Conservation (phyloP, 2,797 vertebrate genomes). For the Heterohyrax brucei region DNA sequence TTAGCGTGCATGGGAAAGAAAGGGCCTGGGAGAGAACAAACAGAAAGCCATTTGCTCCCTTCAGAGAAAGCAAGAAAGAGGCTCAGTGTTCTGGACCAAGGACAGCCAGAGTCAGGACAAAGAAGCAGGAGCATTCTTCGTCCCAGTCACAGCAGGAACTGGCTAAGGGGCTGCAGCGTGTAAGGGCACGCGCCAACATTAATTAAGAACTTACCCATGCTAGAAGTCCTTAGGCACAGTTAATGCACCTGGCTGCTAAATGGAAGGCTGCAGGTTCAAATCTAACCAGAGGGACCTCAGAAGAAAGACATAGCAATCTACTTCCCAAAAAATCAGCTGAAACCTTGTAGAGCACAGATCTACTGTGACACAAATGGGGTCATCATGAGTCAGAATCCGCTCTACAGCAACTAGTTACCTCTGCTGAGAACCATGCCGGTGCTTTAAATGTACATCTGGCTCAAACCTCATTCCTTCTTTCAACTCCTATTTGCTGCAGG, state of each 20-base stretch:
- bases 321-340: too few relatives aligned
- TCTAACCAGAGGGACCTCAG: too few relatives aligned
- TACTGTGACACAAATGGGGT: too few relatives aligned
- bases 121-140: background rate
- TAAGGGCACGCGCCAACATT: background rate
- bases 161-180: too few relatives aligned
- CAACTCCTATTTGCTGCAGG: background rate
- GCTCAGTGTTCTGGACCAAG: background rate
- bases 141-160: background rate
- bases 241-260: too few relatives aligned
- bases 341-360: too few relatives aligned
- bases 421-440: background rate
- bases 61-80: background rate
- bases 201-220: background rate
- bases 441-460: background rate
- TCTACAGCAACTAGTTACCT: too few relatives aligned
- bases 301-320: too few relatives aligned
- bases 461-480: background rate
- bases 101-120: background rate
- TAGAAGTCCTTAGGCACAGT: too few relatives aligned
- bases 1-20: background rate
- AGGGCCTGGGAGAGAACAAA: background rate
- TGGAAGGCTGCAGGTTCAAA: too few relatives aligned
- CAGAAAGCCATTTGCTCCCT: too few relatives aligned
- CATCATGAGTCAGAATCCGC: too few relatives aligned